Evolutionary conservation across 2,888 invertebrate species (phyloP), one percentile per base, ranked within the genome.

Genomic region (Ectemnius lituratus): DNA sequence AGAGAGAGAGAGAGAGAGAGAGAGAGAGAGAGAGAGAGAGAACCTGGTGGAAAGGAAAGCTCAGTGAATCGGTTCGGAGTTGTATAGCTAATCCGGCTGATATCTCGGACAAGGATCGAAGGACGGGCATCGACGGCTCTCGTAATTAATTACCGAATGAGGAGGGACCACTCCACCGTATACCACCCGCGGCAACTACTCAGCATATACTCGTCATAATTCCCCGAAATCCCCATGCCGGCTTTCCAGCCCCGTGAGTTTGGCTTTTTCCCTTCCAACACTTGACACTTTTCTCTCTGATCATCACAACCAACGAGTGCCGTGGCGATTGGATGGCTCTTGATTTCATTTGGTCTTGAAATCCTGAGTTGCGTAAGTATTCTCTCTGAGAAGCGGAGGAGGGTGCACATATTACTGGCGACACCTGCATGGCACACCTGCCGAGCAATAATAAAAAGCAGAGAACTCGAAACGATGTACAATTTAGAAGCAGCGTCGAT

Each of bases 71-170:
- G 80, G 80, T 82, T 75, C 69, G 61, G 56, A 59, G 37, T 69
- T 71, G 78, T 68, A 71, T 62, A 60, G 75, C 80, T 80, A 71
- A 79, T 83, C 80, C 70, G 67, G 74, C 71, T 81, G 81, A 75
- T 84, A 84, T 86, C 81, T 84, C 66, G 78, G 85, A 86, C 85
- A 85, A 88, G 85, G 81, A 88, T 88, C 88, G 84, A 87, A 85
- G 86, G 84, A 81, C 84, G 75, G 37, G 37, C 37, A 52, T 52
- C 81, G 85, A 84, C 83, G 81, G 80, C 80, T 83, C 79, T 80
- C 84, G 85, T 88, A 88, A 88, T 88, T 88, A 88, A 88, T 88
- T 88, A 88, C 85, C 83, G 82, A 85, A 84, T 82, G 84, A 77
- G 82, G 85, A 83, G 82, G 84, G 77, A 78, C 73, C 66, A 8